Percentiles rank a stretch among this genome's conserved stretches.
These are phyloP conservation scores for Nasonovia ribisnigri DNA, from an alignment of 2,888 invertebrate genomes.

Conservation along the genomic window DNA sequence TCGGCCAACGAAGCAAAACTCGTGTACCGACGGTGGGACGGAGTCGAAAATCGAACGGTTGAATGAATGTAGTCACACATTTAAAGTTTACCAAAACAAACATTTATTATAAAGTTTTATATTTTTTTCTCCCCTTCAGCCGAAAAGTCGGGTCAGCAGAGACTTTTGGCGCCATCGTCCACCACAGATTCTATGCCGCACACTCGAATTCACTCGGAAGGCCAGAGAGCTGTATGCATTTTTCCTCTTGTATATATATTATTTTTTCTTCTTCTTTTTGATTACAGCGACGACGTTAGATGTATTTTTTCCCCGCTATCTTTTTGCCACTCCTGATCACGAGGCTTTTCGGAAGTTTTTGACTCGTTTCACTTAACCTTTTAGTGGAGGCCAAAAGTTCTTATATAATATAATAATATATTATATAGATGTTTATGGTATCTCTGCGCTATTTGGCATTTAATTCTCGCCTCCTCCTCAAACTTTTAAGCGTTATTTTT, in stretches of 20 bases:
- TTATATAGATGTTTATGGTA: constrained; percentile 11
- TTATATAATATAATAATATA: not conserved
- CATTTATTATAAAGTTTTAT: constrained; percentile 63
- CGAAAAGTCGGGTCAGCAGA: constrained; percentile 63
- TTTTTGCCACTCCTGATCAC: no score
- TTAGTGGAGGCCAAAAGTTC: constrained; percentile 50
- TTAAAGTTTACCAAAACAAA: constrained; percentile 64
- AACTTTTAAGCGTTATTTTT: constrained; percentile 29
- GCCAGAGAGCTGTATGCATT: constrained; percentile 30
- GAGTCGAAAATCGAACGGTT: constrained; percentile 52
- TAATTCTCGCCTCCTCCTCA: constrained; percentile 39
- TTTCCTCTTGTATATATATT: constrained; percentile 21
- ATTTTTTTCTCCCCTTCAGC: constrained; percentile 25
- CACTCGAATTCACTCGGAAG: constrained; percentile 59
- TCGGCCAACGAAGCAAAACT: constrained; percentile 12
- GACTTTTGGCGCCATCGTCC: constrained; percentile 61
- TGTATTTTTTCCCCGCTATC: constrained; percentile 14
- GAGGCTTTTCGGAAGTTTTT: constrained; percentile 48
- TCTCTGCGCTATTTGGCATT: constrained; percentile 40
- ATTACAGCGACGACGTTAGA: constrained; percentile 17
- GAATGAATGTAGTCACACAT: constrained; percentile 61
- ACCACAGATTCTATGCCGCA: constrained; percentile 16
- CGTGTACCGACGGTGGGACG: not conserved
- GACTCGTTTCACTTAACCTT: constrained; percentile 63
- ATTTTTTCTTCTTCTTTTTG: not conserved